Conservation (phyloP, 2,797 vertebrate species). For the Catharus ustulatus region DNA sequence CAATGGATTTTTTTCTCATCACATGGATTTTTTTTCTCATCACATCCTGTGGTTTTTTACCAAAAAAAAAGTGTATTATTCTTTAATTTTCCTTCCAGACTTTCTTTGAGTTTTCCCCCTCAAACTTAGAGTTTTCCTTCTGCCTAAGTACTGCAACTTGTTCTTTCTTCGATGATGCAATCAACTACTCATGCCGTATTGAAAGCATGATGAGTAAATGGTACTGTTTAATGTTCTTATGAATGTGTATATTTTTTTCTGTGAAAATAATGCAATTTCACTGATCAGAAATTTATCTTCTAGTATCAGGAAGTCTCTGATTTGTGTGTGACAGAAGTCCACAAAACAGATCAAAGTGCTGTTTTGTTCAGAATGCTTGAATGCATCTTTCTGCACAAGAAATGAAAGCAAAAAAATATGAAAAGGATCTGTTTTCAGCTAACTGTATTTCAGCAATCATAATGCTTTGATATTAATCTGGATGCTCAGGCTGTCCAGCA, state of each 20-base stretch:
- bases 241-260: background rate
- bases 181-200: background rate
- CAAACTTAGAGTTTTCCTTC: background rate
- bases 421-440: background rate
- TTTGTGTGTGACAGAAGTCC: background rate
- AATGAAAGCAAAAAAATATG: background rate
- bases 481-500: background rate
- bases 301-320: background rate
- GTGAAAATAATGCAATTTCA: background rate
- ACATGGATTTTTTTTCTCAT: background rate
- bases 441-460: background rate
- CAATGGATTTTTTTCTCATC: background rate
- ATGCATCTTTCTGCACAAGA: background rate
- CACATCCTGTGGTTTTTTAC: background rate
- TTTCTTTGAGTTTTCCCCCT: background rate
- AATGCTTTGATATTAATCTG: constrained; percentile 8
- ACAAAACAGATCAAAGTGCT: background rate
- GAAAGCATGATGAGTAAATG: background rate
- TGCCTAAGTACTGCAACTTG: background rate
- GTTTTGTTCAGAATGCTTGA: background rate
- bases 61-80: background rate
- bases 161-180: background rate
- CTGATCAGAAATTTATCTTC: background rate
- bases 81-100: background rate
- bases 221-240: background rate